Percentiles rank a stretch among this genome's conserved stretches.
phyloP scores from a whole-genome alignment of 2,888 invertebrate genomes.

The Hemistola chrysoprasaria region DNA sequence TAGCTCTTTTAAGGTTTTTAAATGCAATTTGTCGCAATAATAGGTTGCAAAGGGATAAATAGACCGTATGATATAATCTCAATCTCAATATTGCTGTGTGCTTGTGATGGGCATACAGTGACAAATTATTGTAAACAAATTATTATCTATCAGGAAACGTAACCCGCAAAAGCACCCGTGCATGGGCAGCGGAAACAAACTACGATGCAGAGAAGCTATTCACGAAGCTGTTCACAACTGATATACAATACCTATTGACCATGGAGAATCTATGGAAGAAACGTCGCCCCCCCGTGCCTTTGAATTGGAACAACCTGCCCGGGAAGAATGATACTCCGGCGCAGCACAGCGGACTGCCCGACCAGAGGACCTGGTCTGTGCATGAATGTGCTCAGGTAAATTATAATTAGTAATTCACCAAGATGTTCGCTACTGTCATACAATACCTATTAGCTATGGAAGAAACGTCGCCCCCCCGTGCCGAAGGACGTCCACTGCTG shows the following conservation, averaged over 20 bases:
- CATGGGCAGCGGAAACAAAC: slow-evolving; percentile 92
- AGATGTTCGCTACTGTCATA: no score
- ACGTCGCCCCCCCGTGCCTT: slow-evolving; percentile 91
- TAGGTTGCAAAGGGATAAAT: no score
- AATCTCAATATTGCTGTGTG: no score
- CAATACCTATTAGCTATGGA: no score
- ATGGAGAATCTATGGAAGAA: slow-evolving; percentile 98
- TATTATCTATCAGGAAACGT: slow-evolving; percentile 53
- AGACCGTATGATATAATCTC: no score
- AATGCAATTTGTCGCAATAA: no score
- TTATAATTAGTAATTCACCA: slow-evolving; percentile 4
- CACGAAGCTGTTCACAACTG: slow-evolving; percentile 95
- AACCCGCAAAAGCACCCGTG: slow-evolving; percentile 87
- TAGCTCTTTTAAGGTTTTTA: no score
- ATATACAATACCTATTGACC: slow-evolving; percentile 95
- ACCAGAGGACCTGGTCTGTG: slow-evolving; percentile 91
- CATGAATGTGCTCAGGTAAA: slow-evolving; percentile 85
- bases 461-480: no score
- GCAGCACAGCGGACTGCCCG: slow-evolving; percentile 81
- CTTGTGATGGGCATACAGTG: no score
- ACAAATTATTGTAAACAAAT: no score
- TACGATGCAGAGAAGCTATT: slow-evolving; percentile 94
- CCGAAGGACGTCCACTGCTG: no score
- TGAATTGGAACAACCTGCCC: slow-evolving; percentile 86
- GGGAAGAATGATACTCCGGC: slow-evolving; percentile 73